A percentile compares a stretch with the other conserved stretches of the same genome.
Evolutionary conservation across 2,113 vertebrate genomes (phyloP).

Genomic region (Stercorarius parasiticus): DNA sequence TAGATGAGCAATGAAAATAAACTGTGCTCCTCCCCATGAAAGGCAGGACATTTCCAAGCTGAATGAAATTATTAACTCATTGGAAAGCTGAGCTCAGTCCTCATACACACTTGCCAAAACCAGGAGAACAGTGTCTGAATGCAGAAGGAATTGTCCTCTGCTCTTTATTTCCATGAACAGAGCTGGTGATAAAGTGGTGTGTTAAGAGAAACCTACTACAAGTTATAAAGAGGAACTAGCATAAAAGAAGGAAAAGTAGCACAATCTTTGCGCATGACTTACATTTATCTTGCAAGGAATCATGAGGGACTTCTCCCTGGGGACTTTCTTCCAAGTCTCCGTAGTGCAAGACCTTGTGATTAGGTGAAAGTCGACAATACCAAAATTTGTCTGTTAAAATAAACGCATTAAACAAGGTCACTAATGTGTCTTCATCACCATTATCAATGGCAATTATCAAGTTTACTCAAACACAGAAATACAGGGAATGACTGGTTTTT

Average conservation of each 20-base stretch:
- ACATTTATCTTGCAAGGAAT: slow-evolving; percentile 98
- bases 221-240: neutral
- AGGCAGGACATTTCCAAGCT: neutral
- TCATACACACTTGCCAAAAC: neutral
- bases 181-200: neutral
- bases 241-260: neutral
- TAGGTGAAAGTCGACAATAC: slow-evolving; percentile 97
- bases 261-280: slow-evolving; percentile 64
- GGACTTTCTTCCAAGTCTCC: slow-evolving; percentile 98
- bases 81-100: neutral
- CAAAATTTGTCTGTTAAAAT: slow-evolving; percentile 92
- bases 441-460: neutral
- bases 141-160: neutral
- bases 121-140: neutral
- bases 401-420: neutral
- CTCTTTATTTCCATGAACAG: neutral
- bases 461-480: neutral
- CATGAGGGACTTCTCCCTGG: slow-evolving; percentile 94
- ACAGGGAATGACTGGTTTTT: neutral
- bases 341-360: slow-evolving; percentile 99
- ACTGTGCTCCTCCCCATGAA: neutral
- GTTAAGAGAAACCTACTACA: neutral
- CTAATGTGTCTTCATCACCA: neutral
- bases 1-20: neutral
- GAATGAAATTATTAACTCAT: neutral